These are phyloP conservation scores for Lepus europaeus DNA, from an alignment of 2,113 vertebrate genomes.

Conservation along the genomic window DNA sequence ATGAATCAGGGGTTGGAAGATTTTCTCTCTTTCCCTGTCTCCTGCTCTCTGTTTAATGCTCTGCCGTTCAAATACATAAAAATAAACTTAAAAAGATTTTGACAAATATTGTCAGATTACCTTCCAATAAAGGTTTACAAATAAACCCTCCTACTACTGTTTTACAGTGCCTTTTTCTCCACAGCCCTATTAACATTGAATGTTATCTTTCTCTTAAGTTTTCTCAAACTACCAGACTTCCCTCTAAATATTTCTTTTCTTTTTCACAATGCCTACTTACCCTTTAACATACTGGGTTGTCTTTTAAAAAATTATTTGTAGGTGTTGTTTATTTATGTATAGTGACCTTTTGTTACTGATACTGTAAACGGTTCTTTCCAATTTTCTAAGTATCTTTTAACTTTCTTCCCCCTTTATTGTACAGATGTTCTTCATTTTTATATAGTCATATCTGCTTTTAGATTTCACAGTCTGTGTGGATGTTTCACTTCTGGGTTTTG, in stretches of 20 bases:
- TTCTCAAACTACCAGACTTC: neutral
- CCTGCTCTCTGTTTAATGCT: no score
- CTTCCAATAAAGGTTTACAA: neutral
- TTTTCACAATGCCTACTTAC: neutral
- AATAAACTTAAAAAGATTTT: no score
- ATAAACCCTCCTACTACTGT: neutral
- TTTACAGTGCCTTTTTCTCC: neutral
- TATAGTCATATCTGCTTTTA: neutral
- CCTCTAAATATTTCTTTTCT: neutral
- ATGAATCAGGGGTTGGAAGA: no score
- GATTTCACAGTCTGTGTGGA: neutral
- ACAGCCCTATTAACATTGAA: neutral
- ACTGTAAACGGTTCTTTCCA: neutral
- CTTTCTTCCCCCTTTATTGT: neutral
- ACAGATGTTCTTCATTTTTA: constrained; percentile 4
- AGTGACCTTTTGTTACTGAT: neutral
- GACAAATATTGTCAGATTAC: neutral
- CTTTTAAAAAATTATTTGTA: neutral
- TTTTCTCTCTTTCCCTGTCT: no score
- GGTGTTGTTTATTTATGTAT: neutral
- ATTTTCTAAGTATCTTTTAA: constrained; percentile 10
- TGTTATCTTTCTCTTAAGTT: neutral
- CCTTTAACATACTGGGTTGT: neutral
- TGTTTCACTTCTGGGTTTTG: constrained; percentile 22
- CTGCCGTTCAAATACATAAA: no score